Evolutionary conservation across 1,140 invertebrate species (phyloP).

Genomic region (Drosophila sproati): DNA sequence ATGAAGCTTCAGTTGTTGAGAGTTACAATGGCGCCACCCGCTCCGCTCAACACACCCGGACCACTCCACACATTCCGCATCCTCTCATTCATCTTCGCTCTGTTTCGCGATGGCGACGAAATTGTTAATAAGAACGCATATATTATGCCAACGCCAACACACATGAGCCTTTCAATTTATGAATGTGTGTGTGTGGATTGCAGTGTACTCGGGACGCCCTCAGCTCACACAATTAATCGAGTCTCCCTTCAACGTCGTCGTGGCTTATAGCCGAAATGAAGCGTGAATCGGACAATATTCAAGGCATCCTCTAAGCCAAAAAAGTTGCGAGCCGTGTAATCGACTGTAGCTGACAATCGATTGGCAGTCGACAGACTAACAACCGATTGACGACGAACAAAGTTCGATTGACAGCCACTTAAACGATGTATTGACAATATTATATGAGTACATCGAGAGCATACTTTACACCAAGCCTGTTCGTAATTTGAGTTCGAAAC

Average conservation of each 20-base stretch:
- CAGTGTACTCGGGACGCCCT: slow-evolving; percentile 15
- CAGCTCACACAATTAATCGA: slow-evolving; percentile 58
- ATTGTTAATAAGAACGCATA: slow-evolving; percentile 83
- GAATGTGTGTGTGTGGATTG: not conserved
- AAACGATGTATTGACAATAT: slow-evolving; percentile 1
- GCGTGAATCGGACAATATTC: slow-evolving; percentile 27
- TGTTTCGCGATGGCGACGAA: slow-evolving; percentile 63
- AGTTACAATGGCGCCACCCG: slow-evolving; percentile 31
- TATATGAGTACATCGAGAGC: not conserved
- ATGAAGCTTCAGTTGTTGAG: slow-evolving; percentile 74
- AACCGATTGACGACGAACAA: slow-evolving; percentile 27
- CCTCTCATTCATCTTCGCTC: slow-evolving; percentile 24
- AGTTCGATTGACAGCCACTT: slow-evolving; percentile 23
- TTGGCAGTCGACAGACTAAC: slow-evolving; percentile 24
- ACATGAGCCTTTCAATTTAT: slow-evolving; percentile 15
- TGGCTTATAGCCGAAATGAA: slow-evolving; percentile 36
- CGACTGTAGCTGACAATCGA: slow-evolving; percentile 42
- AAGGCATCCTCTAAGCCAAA: slow-evolving; percentile 8
- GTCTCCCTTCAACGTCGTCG: slow-evolving; percentile 7
- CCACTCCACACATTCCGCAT: not conserved
- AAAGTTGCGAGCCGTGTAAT: slow-evolving; percentile 23
- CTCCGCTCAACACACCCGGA: not conserved
- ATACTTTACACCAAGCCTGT: too few species aligned
- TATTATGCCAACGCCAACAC: slow-evolving; percentile 65
- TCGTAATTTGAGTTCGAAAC: too few species aligned